Evolutionary conservation across 2,113 vertebrate species (phyloP), one percentile per base, ranked within the genome.

Genomic region (Acanthisitta chloris): DNA sequence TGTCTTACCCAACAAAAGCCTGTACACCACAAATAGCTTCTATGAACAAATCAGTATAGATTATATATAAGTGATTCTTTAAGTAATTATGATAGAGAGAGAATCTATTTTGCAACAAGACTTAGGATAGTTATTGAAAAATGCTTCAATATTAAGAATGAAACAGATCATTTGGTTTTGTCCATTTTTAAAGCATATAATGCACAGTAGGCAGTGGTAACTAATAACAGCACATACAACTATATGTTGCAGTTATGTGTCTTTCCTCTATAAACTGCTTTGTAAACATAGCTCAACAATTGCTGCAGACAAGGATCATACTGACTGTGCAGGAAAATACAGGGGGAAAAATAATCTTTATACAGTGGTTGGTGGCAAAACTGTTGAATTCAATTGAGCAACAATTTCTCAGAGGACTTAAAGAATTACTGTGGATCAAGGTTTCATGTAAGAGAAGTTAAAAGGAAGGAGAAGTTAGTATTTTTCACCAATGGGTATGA

Each of bases 31-130:
- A 69, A 49, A 58, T 29, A 67, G 64, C 9, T 55, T 5, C 5
- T 0, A 0, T 46, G 17, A 70, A 43, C 23, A 78, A 62, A 17
- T 33, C 12, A 29, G 6, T 9, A 42, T 2, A 33, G 21, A 67
- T 29, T 6, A n/a, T 12, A 20, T 23, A 43, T 0, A 57, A 24
- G 8, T 5, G 7, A 55, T 15, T 71, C 34, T 61, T 52, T 17
- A 48, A 45, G 21, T 20, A 61, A 28, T 13, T 64, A 43, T 8
- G 20, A 23, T 34, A 72, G 34, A 3, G 5, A 71, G 12, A 65
- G 10, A 64, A 52, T 38, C 10, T 38, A 40, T 26, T 51, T 34
- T 79, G n/a, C 46, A 86, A 57, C 3, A 36, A 23, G 9, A 65
- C 17, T 64, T 2, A 11, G 8, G 19, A 6, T n/a, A 17, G 57